These are phyloP conservation scores for Scolanthus callimorphus DNA, from an alignment of 92 coral and sea anemone genomes.

Conservation along the genomic window DNA sequence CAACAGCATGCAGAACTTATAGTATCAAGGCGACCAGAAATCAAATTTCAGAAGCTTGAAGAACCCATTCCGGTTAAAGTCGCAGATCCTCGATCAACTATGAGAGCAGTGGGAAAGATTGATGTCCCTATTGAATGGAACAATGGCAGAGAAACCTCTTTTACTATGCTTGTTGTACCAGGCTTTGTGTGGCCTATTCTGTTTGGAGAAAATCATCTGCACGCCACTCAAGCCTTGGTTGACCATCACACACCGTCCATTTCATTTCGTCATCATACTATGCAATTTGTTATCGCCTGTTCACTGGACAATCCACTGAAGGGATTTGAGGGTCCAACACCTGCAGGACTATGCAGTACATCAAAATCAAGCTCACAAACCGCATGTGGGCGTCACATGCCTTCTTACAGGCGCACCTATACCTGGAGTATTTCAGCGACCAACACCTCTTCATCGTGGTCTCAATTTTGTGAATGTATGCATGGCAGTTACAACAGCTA, in stretches of 20 bases:
- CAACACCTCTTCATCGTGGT: conserved; percentile 34
- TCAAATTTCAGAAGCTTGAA: conserved; percentile 19
- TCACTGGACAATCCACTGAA: conserved; percentile 16
- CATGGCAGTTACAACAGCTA: conserved; percentile 26
- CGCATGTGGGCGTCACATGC: conserved; percentile 39
- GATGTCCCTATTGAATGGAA: conserved; percentile 44
- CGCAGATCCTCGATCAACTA: conserved; percentile 39
- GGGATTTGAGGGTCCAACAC: background rate
- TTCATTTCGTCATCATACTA: conserved; percentile 31
- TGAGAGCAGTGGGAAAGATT: conserved; percentile 17
- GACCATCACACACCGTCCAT: no score
- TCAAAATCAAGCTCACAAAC: conserved; percentile 10
- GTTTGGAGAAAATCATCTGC: conserved; percentile 56
- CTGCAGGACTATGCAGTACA: background rate
- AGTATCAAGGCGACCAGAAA: conserved; percentile 20
- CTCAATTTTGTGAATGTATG: conserved; percentile 45
- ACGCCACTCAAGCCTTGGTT: conserved; percentile 41
- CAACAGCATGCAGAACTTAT: conserved; percentile 26
- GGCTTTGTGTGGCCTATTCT: conserved; percentile 44
- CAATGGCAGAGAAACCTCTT: conserved; percentile 25
- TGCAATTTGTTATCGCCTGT: conserved; percentile 25
- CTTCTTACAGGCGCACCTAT: conserved; percentile 34
- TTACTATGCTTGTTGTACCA: conserved; percentile 50
- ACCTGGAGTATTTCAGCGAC: conserved; percentile 10
- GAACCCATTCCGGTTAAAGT: conserved; percentile 24